Base-by-base conservation (phyloP, 1,140 invertebrate species). In the Apis cerana region DNA sequence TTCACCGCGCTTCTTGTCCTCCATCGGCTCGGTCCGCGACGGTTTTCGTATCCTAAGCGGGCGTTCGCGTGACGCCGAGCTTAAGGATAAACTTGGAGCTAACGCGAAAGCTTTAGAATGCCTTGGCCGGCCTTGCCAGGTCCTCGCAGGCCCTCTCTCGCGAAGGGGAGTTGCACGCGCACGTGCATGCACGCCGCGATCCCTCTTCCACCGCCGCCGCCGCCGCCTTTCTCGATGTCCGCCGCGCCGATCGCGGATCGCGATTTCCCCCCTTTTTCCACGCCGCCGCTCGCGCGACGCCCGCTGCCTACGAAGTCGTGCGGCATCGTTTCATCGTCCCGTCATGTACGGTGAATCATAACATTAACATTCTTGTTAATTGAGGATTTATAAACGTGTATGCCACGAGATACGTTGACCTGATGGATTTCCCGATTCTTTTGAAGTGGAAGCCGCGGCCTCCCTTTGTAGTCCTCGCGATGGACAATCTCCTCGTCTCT, bases 1-100 rank as follows among this genome's bases (percentile, higher is more conserved):
- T 58, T 27, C 89, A 93, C 91, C 91, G 43, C 43, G 1, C 27
- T 27, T 21, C 43, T 8, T n/a, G 75, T 85, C 84, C 65, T 81
- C 77, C 86, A 71, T 87, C 76, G 80, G 2, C 33, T 82, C 88
- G 77, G 87, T 83, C 82, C 82, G 85, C 90, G 86, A 75, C 76
- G 84, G 84, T 86, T 78, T 84, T 48, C 33, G 82, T 33, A 33
- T 33, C 33, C 80, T 80, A 86, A 87, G 78, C 75, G 86, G 71
- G 69, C 80, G 78, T 85, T 75, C 64, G 78, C 87, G 91, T 87
- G 83, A 88, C 85, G 84, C 82, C 67, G 71, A 75, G 82, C 88
- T 89, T 79, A 86, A 43, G 75, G 87, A 85, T 89, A 89, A 90
- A 92, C 90, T 90, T 91, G 89, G 90, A 43, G 33, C 33, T 90